Conservation (phyloP, 2,113 vertebrate genomes). For the Triplophysa rosa region DNA sequence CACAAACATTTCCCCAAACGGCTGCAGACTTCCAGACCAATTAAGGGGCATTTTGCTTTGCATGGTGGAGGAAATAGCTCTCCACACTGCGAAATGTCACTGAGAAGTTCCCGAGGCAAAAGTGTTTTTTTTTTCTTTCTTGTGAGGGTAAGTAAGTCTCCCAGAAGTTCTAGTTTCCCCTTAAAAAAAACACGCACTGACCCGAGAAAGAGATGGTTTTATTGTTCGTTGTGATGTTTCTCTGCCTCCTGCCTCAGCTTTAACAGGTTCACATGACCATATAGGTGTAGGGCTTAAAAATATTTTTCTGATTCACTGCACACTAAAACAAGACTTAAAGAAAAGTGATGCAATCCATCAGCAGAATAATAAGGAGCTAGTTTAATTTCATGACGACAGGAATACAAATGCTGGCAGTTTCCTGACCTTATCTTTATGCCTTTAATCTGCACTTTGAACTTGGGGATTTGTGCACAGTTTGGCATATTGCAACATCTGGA, state of each 20-base stretch:
- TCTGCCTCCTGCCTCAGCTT: background rate
- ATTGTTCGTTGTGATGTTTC: background rate
- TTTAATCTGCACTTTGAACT: conserved; percentile 31
- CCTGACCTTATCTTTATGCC: conserved; percentile 11
- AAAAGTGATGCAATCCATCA: background rate
- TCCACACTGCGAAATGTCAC: conserved; percentile 86
- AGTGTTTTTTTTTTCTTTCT: conserved; percentile 74
- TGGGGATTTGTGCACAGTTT: conserved; percentile 31
- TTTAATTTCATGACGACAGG: background rate
- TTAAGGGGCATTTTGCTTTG: conserved; percentile 81
- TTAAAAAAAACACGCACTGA: conserved; percentile 19
- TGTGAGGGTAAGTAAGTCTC: conserved; percentile 56
- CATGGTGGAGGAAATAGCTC: conserved; percentile 86
- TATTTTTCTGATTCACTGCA: background rate
- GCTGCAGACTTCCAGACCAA: conserved; percentile 82
- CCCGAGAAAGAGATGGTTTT: background rate
- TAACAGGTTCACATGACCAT: background rate
- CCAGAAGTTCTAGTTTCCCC: conserved; percentile 49
- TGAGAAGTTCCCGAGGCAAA: conserved; percentile 74
- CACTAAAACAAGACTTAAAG: background rate
- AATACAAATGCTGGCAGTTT: conserved; percentile 3
- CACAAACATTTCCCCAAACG: conserved; percentile 81
- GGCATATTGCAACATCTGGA: conserved; percentile 49
- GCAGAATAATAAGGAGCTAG: background rate
- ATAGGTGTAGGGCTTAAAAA: background rate